phyloP scores from a whole-genome alignment of 2,888 invertebrate species.

The Argyresthia goedartella region DNA sequence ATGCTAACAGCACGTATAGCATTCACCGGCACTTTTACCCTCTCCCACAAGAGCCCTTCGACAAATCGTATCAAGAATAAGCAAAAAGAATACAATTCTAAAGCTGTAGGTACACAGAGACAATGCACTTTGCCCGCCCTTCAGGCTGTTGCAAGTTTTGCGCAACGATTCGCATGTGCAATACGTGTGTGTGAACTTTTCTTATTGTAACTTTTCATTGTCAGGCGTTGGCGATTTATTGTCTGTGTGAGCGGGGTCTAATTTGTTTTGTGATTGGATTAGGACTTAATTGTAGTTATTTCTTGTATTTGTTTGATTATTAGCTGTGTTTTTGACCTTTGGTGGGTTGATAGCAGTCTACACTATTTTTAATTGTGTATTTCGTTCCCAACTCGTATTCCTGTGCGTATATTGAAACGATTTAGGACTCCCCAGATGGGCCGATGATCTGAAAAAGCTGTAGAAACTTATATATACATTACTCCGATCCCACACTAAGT shows the following conservation, averaged over 20 bases:
- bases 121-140: neutral
- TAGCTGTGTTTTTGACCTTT: too few relatives aligned
- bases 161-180: slow-evolving; percentile 20
- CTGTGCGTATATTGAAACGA: too few relatives aligned
- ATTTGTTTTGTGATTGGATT: neutral
- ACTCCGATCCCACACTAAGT: too few relatives aligned
- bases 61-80: neutral
- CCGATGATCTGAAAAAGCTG: too few relatives aligned
- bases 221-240: slow-evolving; percentile 24
- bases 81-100: neutral
- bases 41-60: neutral
- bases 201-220: slow-evolving; percentile 49
- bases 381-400: too few relatives aligned
- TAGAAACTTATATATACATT: too few relatives aligned
- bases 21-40: neutral
- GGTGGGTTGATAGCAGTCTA: too few relatives aligned
- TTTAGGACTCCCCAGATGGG: too few relatives aligned
- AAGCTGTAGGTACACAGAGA: neutral
- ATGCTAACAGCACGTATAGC: neutral
- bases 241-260: neutral
- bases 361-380: too few relatives aligned
- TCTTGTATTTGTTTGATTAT: neutral
- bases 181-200: slow-evolving; percentile 49
- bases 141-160: neutral
- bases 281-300: neutral